Evolutionary conservation across 30 jellyfish, hydroid and myxozoan species (phyloP), one percentile per base, ranked within the genome.

Genomic region (Aurelia sp.): DNA sequence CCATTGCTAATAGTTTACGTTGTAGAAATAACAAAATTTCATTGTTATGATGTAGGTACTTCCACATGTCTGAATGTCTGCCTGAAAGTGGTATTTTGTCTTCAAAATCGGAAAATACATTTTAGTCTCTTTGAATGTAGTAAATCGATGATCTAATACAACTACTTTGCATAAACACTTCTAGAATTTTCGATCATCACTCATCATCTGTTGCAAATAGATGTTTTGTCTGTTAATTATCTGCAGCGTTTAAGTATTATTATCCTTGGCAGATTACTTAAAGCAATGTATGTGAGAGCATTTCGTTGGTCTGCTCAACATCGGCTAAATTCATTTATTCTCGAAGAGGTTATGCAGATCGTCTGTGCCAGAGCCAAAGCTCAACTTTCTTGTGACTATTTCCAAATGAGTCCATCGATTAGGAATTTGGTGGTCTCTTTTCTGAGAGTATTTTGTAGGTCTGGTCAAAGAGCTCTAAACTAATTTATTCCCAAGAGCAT

Each of bases 11-110:
- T 17, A 50, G 80, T 69, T 33, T 69, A 21, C 64, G 44, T 33
- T 24, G 60, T 5, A 69, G 61, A 69, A 69, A 69, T 69, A 69
- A 69, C 80, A 69, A 69, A 59, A 18, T 31, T 69, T 69, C 55
- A 22, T 64, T 69, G 80, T 69, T 69, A 21, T 69, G 80, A 55
- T 33, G 61, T 21, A 12, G 61, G 12, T 33, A 65, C 27, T 69
- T 69, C 62, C 80, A 24, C 60, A 44, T 44, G 33, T 64, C 75
- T 64, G 75, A 12, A 21, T 33, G 80, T 69, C 61, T n/a, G 80
- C 27, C 80, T 69, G 80, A 33, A 9, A 18, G 60, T 13, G 55
- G 44, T 69, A 69, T 24, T 50, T 33, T 69, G 80, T 69, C 80
- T 69, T 55, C 38, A 31, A 22, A 50, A 27, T 69, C 80, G 61